Percentiles rank a stretch among this genome's conserved stretches.
These are phyloP conservation scores for Cariama cristata DNA, from an alignment of 2,113 vertebrate species.

Conservation along the genomic window DNA sequence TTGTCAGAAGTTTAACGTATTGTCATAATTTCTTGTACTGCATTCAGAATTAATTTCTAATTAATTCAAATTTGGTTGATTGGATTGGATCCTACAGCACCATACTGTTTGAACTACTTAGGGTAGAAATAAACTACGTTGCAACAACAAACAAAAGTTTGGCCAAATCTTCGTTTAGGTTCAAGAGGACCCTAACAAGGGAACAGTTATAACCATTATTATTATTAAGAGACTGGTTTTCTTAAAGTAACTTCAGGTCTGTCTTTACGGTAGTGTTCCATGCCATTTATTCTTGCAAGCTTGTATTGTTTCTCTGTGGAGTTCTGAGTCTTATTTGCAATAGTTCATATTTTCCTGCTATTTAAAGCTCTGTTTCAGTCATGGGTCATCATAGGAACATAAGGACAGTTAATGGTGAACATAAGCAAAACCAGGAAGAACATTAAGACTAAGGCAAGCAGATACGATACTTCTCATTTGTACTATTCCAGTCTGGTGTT, in stretches of 20 bases:
- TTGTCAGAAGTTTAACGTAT: background rate
- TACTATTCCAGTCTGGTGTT: background rate
- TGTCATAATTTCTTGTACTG: background rate
- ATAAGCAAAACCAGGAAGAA: background rate
- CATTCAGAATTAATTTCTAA: background rate
- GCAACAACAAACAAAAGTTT: background rate
- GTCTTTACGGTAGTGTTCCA: background rate
- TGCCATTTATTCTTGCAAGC: background rate
- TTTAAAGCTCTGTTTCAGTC: background rate
- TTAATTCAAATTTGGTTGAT: background rate
- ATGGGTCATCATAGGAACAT: background rate
- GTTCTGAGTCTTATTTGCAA: background rate
- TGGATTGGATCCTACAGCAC: background rate
- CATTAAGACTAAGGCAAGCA: background rate
- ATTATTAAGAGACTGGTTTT: background rate
- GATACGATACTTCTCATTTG: background rate
- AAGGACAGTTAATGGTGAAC: background rate
- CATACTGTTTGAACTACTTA: background rate
- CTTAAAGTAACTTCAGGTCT: background rate
- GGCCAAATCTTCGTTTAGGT: background rate
- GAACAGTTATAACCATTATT: background rate
- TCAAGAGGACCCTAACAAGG: background rate
- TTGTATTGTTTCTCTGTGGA: background rate
- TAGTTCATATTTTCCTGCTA: background rate
- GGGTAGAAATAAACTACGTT: background rate